Evolutionary conservation across 1,140 invertebrate species (phyloP).

Genomic region (Danaus plexippus): DNA sequence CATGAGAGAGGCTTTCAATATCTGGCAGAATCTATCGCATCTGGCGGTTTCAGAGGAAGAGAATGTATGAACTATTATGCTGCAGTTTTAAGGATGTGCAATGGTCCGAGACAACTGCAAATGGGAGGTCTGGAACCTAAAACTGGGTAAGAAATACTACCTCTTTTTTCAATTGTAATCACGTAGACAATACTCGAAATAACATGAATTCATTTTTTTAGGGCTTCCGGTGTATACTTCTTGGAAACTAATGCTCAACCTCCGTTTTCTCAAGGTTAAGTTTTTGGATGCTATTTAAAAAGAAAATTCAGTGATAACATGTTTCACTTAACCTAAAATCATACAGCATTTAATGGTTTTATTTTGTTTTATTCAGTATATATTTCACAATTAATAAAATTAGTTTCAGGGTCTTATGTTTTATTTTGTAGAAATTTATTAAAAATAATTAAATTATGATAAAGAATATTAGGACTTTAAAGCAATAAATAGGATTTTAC

Average conservation of each 20-base stretch:
- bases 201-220: conserved; percentile 14
- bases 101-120: conserved; percentile 26
- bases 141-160: conserved; percentile 30
- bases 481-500: conserved; percentile 53
- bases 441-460: too few relatives aligned
- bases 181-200: not conserved
- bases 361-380: too few relatives aligned
- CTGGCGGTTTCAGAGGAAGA: conserved; percentile 42
- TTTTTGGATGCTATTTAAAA: not conserved
- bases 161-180: too few relatives aligned
- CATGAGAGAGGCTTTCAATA: conserved; percentile 42
- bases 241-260: conserved; percentile 52
- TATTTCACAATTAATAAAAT: too few relatives aligned
- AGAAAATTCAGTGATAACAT: too few relatives aligned
- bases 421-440: too few relatives aligned
- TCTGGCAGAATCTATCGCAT: conserved; percentile 41
- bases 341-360: too few relatives aligned
- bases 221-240: conserved; percentile 50
- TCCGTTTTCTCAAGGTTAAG: conserved; percentile 47
- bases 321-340: too few relatives aligned
- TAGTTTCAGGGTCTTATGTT: too few relatives aligned
- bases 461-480: conserved; percentile 22
- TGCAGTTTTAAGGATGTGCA: conserved; percentile 30
- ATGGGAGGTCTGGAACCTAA: conserved; percentile 49
- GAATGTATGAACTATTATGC: conserved; percentile 37